Conservation (phyloP, 2,797 vertebrate genomes). For the Ispidina picta region DNA sequence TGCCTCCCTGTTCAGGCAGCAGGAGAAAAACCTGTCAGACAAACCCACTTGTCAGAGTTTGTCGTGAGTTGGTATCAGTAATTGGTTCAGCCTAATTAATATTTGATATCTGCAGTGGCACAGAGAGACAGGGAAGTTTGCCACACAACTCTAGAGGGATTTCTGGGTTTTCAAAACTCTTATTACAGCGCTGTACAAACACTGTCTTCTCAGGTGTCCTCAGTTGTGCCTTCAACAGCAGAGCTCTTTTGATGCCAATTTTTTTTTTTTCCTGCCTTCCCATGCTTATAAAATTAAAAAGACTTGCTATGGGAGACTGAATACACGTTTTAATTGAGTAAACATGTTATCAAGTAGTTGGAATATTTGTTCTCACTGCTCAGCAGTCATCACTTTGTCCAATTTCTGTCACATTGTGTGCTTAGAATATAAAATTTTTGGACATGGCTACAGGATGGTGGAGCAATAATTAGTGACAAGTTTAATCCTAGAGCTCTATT, state of each 20-base stretch:
- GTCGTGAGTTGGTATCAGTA: not conserved
- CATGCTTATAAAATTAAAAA: not conserved
- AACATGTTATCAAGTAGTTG: not conserved
- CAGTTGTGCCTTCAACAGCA: not conserved
- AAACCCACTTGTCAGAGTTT: fast-evolving
- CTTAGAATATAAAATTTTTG: not conserved
- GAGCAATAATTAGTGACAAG: not conserved
- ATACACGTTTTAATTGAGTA: not conserved
- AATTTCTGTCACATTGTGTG: not conserved
- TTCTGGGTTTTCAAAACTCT: slow-evolving; percentile 24
- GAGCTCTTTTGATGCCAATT: not conserved
- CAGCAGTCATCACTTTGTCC: not conserved
- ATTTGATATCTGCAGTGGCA: not conserved
- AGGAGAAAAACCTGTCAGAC: not conserved
- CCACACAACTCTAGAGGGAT: not conserved
- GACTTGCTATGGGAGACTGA: not conserved
- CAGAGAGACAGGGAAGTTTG: slow-evolving; percentile 6
- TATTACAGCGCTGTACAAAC: not conserved
- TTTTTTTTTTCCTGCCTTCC: not conserved
- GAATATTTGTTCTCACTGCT: not conserved
- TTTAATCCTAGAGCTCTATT: not conserved
- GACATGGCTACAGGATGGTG: not conserved
- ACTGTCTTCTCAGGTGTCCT: not conserved
- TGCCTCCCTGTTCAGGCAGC: not conserved
- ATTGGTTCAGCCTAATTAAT: slow-evolving; percentile 2